Conservation (phyloP, 2,113 vertebrate genomes). For the Cyphomyrus discorhynchus region DNA sequence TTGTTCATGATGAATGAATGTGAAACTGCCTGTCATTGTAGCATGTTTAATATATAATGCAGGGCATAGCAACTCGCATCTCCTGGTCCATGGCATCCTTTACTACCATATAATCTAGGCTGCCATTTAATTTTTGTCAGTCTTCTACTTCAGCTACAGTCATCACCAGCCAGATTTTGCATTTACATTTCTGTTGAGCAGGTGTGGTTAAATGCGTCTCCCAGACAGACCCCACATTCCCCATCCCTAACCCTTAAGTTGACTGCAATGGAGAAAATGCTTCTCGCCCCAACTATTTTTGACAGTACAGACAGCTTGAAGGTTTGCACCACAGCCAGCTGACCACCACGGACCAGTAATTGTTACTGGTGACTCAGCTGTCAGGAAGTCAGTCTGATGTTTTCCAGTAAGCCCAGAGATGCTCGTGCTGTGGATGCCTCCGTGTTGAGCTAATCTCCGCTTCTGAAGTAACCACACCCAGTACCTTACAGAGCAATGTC, state of each 20-base stretch:
- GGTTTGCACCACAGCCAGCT: not conserved
- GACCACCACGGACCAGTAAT: not conserved
- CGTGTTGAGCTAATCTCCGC: not conserved
- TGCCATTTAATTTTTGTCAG: not conserved
- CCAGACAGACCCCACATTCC: not conserved
- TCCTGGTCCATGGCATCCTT: not conserved
- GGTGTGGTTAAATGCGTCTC: not conserved
- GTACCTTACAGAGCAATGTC: not conserved
- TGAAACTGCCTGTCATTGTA: not conserved
- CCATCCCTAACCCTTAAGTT: not conserved
- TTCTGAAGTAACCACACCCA: not conserved
- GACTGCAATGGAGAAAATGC: not conserved
- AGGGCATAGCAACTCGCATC: not conserved
- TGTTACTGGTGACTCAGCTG: not conserved
- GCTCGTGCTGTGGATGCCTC: not conserved
- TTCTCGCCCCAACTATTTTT: not conserved
- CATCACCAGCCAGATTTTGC: not conserved
- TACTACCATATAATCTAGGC: not conserved
- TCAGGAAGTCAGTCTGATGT: not conserved
- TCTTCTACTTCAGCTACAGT: not conserved
- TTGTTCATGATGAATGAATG: not conserved
- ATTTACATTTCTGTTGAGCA: not conserved
- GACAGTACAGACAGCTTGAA: not conserved
- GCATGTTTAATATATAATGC: not conserved
- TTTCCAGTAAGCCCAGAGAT: not conserved